A percentile compares a stretch with the other conserved stretches of the same genome.
phyloP scores from a whole-genome alignment of 1,140 invertebrate genomes.

The Nomia melanderi region DNA sequence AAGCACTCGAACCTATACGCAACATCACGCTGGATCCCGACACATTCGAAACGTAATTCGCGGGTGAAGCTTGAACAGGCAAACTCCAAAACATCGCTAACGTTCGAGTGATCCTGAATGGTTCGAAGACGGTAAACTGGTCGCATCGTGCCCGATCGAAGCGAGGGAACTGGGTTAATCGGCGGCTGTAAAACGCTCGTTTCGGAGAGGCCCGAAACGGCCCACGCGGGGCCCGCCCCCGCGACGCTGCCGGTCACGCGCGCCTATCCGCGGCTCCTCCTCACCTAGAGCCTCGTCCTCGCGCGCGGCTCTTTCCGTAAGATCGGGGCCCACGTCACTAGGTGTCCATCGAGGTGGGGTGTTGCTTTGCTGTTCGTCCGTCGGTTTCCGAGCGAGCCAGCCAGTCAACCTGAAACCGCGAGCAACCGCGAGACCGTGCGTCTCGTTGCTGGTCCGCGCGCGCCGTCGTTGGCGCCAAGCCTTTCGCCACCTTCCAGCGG shows the following conservation, averaged over 20 bases:
- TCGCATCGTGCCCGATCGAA: no score
- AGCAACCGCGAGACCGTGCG: slow-evolving; percentile 43
- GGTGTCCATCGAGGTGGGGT: slow-evolving; percentile 40
- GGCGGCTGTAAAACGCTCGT: no score
- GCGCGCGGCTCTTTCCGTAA: background rate
- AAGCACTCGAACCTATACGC: no score
- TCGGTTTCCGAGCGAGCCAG: slow-evolving; percentile 42
- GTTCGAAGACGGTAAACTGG: no score
- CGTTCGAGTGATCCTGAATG: no score
- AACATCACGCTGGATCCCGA: no score
- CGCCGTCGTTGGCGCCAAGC: slow-evolving; percentile 3
- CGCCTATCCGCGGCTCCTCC: background rate
- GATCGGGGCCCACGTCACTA: slow-evolving; percentile 38
- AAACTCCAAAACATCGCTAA: no score
- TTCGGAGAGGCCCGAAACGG: background rate
- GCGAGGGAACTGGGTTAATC: no score
- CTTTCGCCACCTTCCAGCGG: no score
- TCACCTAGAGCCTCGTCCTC: background rate
- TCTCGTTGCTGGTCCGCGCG: slow-evolving; percentile 26
- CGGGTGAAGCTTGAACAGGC: no score
- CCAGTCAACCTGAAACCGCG: slow-evolving; percentile 66
- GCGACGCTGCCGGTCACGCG: no score
- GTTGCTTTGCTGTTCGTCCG: slow-evolving; percentile 28
- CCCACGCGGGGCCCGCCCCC: background rate
- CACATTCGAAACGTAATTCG: no score